phyloP scores from a whole-genome alignment of 2,797 vertebrate genomes.

The Alosa sapidissima region DNA sequence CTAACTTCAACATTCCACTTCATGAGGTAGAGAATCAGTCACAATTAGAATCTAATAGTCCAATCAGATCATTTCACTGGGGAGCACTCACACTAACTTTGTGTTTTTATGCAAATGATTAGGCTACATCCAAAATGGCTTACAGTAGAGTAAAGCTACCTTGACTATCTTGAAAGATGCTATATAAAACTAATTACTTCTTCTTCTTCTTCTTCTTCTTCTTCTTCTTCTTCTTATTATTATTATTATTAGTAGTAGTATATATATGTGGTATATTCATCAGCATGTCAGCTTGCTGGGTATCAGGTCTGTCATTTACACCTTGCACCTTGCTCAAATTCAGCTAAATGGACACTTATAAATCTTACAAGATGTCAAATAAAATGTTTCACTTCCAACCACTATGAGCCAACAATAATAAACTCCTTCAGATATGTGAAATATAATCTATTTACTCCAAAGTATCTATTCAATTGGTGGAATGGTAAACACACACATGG shows the following conservation, averaged over 20 bases:
- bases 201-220: too few relatives aligned
- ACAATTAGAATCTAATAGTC: not conserved
- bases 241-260: too few relatives aligned
- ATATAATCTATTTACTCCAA: too few relatives aligned
- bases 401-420: not conserved
- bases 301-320: not conserved
- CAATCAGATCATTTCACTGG: not conserved
- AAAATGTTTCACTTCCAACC: not conserved
- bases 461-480: too few relatives aligned
- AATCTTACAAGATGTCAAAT: not conserved
- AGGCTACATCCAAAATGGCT: too few relatives aligned
- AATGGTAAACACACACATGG: too few relatives aligned
- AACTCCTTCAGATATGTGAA: too few relatives aligned
- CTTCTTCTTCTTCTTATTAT: too few relatives aligned
- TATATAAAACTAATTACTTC: too few relatives aligned
- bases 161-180: too few relatives aligned
- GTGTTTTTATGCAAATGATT: not conserved
- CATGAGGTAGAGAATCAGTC: not conserved
- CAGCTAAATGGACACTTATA: not conserved
- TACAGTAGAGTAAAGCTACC: too few relatives aligned
- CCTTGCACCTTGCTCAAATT: not conserved
- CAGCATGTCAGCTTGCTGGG: not conserved
- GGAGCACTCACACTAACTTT: not conserved
- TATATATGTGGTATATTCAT: not conserved
- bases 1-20: not conserved